Evolutionary conservation across 1,140 invertebrate species (phyloP).

Genomic region (Leptinotarsa undecemlineata): DNA sequence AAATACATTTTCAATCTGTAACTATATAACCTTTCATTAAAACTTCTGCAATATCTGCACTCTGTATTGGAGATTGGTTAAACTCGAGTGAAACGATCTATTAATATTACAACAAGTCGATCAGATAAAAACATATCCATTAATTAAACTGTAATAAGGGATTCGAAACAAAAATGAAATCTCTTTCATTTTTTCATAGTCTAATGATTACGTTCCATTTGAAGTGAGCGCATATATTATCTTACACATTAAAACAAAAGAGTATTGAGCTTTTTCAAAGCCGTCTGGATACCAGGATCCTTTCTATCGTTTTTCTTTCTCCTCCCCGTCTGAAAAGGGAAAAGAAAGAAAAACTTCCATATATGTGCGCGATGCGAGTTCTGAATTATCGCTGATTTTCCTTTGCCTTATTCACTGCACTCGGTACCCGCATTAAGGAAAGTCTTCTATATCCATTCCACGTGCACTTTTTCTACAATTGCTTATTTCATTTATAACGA

Average conservation of each 20-base stretch:
- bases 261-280: constrained; percentile 33
- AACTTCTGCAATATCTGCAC: not conserved
- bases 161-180: constrained; percentile 23
- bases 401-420: constrained; percentile 24
- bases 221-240: constrained; percentile 35
- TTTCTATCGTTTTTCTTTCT: constrained; percentile 28
- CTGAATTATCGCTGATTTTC: constrained; percentile 24
- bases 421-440: constrained; percentile 15
- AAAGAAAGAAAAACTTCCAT: constrained; percentile 25
- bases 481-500: constrained; percentile 8
- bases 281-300: constrained; percentile 27
- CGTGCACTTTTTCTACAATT: not conserved
- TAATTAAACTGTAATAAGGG: constrained; percentile 23
- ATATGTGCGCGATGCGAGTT: constrained; percentile 16
- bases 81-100: constrained; percentile 8
- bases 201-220: constrained; percentile 31
- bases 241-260: constrained; percentile 40
- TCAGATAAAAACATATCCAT: constrained; percentile 22
- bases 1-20: no score
- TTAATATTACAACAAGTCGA: constrained; percentile 2
- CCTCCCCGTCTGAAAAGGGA: constrained; percentile 10
- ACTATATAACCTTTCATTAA: not conserved
- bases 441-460: constrained; percentile 7
- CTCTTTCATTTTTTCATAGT: constrained; percentile 23
- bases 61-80: not conserved